Conservation (phyloP, 1,140 invertebrate species). For the Antheraea pernyi region DNA sequence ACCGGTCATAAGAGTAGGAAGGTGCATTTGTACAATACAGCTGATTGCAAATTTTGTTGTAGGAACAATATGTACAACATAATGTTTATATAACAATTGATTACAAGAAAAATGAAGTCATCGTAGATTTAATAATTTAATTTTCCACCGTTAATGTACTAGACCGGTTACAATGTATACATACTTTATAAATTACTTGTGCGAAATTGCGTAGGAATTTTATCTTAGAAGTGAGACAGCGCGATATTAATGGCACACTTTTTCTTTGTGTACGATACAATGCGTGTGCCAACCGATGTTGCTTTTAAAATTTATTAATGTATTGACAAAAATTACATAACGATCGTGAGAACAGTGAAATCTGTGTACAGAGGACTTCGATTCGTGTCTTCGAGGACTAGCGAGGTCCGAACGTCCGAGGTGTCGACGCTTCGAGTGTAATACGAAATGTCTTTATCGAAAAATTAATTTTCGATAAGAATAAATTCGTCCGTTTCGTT, state of each 20-base stretch:
- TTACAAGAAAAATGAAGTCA: too few relatives aligned
- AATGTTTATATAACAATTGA: too few relatives aligned
- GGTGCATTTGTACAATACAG: too few relatives aligned
- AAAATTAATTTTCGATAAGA: constrained; percentile 23
- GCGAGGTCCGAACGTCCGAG: not conserved
- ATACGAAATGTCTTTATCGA: constrained; percentile 38
- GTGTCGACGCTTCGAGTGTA: constrained; percentile 13
- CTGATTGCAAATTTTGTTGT: too few relatives aligned
- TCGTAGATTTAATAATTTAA: not conserved
- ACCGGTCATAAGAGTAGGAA: too few relatives aligned
- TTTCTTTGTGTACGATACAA: constrained; percentile 22
- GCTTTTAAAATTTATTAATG: constrained; percentile 33
- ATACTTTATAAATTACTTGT: constrained; percentile 15
- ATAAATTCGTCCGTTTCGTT: constrained; percentile 33
- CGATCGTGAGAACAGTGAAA: constrained; percentile 25
- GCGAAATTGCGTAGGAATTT: constrained; percentile 29
- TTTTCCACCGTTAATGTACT: constrained; percentile 13
- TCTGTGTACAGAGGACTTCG: constrained; percentile 16
- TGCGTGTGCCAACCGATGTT: constrained; percentile 24
- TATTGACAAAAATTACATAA: constrained; percentile 31
- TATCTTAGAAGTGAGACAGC: constrained; percentile 27
- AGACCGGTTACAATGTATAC: constrained; percentile 23
- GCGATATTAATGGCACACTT: constrained; percentile 27
- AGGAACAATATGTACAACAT: too few relatives aligned
- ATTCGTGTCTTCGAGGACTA: not conserved